Evolutionary conservation across 1,140 invertebrate genomes (phyloP).

Genomic region (Pararge aegeria): DNA sequence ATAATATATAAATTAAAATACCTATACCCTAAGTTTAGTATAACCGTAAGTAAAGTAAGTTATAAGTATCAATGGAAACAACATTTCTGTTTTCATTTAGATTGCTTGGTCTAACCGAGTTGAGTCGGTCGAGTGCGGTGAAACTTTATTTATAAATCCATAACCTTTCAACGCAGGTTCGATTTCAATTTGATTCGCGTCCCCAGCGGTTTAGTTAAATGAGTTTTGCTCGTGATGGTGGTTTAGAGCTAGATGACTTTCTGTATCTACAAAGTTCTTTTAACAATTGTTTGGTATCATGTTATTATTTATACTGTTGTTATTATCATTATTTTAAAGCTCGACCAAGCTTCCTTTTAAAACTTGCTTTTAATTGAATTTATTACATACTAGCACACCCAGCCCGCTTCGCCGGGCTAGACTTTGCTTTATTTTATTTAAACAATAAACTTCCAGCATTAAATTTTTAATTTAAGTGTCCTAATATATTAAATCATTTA

Average conservation of each 20-base stretch:
- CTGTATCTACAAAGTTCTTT: slow-evolving; percentile 2
- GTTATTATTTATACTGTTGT: too few relatives aligned
- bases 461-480: too few relatives aligned
- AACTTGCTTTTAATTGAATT: too few relatives aligned
- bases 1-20: too few relatives aligned
- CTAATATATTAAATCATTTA: too few relatives aligned
- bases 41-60: not conserved
- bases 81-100: slow-evolving; percentile 1
- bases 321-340: too few relatives aligned
- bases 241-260: slow-evolving; percentile 13
- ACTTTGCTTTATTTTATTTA: too few relatives aligned
- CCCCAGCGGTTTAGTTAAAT: slow-evolving; percentile 24
- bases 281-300: not conserved
- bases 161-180: slow-evolving; percentile 21
- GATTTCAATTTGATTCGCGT: slow-evolving; percentile 21
- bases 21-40: too few relatives aligned
- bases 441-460: too few relatives aligned
- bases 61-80: not conserved
- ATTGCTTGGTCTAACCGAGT: not conserved
- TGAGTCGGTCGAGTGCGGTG: slow-evolving; percentile 8
- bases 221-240: slow-evolving; percentile 17
- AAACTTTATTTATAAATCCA: slow-evolving; percentile 28
- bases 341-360: too few relatives aligned
- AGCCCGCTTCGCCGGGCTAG: too few relatives aligned
- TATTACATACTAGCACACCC: too few relatives aligned